A percentile compares a stretch with the other conserved stretches of the same genome.
phyloP scores from a whole-genome alignment of 2,888 invertebrate genomes.

The Scrobipalpa costella region DNA sequence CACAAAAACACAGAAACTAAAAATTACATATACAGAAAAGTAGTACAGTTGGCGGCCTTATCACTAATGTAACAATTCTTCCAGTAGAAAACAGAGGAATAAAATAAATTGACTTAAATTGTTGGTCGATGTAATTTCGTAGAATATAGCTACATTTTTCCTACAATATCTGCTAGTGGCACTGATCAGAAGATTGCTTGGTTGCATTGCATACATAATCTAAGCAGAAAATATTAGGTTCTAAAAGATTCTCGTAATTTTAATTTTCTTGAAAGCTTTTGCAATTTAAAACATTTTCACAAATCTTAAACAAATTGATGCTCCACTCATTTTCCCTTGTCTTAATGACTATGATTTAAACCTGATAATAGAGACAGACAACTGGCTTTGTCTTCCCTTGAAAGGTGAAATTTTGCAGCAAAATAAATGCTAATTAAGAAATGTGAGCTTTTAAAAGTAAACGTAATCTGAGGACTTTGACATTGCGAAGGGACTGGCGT shows the following conservation, averaged over 20 bases:
- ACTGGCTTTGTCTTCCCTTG: constrained; percentile 68
- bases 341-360: constrained; percentile 76
- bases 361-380: constrained; percentile 76
- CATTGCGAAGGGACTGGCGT: constrained; percentile 49
- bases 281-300: constrained; percentile 25
- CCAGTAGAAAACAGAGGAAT: too few relatives aligned
- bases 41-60: too few relatives aligned
- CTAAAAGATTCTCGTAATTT: constrained; percentile 14
- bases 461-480: constrained; percentile 55
- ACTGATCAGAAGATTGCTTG: too few relatives aligned
- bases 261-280: constrained; percentile 50
- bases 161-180: too few relatives aligned
- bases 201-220: too few relatives aligned
- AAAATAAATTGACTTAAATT: too few relatives aligned
- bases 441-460: constrained; percentile 60
- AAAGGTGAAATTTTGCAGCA: constrained; percentile 70
- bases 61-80: too few relatives aligned
- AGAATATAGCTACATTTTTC: too few relatives aligned
- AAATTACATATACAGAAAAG: too few relatives aligned
- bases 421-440: constrained; percentile 71
- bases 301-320: constrained; percentile 60
- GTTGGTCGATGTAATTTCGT: too few relatives aligned
- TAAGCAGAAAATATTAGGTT: too few relatives aligned
- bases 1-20: too few relatives aligned
- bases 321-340: constrained; percentile 64